Evolutionary conservation across 2,888 invertebrate genomes (phyloP).

Genomic region (Glyphotaelius pellucidus): DNA sequence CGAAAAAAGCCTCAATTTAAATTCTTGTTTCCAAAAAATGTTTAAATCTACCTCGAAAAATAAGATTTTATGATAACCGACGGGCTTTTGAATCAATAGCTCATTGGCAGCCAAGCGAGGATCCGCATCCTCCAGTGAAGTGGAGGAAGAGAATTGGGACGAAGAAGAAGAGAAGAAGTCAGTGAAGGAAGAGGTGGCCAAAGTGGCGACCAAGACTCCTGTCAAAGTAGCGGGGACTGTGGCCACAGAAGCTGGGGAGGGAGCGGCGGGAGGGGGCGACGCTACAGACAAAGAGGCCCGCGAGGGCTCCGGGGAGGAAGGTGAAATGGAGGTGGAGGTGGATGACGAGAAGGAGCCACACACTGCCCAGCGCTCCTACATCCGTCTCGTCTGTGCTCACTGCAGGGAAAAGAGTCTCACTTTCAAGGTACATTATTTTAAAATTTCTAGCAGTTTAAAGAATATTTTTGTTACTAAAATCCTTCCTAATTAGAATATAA

Average conservation of each 20-base stretch:
- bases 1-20: constrained; percentile 11
- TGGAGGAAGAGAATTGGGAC: constrained; percentile 68
- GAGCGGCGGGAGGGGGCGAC: constrained; percentile 71
- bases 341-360: constrained; percentile 68
- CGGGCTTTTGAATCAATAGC: constrained; percentile 62
- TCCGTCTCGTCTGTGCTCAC: constrained; percentile 87
- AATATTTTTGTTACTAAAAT: too few relatives aligned
- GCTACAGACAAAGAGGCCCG: constrained; percentile 78
- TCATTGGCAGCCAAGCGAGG: constrained; percentile 59
- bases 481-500: too few relatives aligned
- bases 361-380: constrained; percentile 76
- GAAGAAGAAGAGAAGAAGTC: constrained; percentile 67
- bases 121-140: constrained; percentile 67
- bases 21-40: constrained; percentile 27
- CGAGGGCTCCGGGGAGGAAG: constrained; percentile 74
- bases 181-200: constrained; percentile 67
- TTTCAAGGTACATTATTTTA: constrained; percentile 78
- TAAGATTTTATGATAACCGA: constrained; percentile 39
- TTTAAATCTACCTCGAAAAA: constrained; percentile 19
- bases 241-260: constrained; percentile 67
- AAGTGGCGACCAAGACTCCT: constrained; percentile 68
- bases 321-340: constrained; percentile 67
- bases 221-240: constrained; percentile 11
- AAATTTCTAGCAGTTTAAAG: not conserved
- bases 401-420: constrained; percentile 86